Evolutionary conservation across 2,113 vertebrate genomes (phyloP), one percentile per base, ranked within the genome.

Genomic region (Laticauda laticaudata): DNA sequence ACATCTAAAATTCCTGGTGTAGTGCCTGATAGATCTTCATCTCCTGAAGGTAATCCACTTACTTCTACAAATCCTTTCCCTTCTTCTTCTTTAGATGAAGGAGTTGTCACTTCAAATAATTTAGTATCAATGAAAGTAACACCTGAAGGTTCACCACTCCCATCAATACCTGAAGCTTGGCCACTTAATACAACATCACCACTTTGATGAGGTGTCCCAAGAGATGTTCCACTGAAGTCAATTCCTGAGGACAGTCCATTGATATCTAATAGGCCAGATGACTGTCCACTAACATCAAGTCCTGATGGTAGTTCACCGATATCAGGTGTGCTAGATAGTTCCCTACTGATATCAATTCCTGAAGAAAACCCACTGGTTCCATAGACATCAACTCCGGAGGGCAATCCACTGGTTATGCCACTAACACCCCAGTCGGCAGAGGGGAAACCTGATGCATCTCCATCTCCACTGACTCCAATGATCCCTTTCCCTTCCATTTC

Each of bases 11-110:
- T 93, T 87, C 98, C 98, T 57, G 98, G 97, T 15, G 88, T 95
- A 6, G 91, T 95, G 92, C 97, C 97, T 29, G 97, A 98, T 4
- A 94, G n/a, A 59, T 97, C 97, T 92, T 94, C 95, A 55, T 96
- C 95, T 90, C 97, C 97, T 0, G 97, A 98, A 96, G 97, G 95
- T 88, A 98, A 93, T 14, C 98, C 98, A 90, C 98, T 99, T 94
- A 98, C 96, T 91, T 97, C 97, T 94, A 98, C 95, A 4, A 94
- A 94, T 20, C 97, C 97, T 94, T 98, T 97, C 85, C 98, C 97
- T 96, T 99, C 98, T 95, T 98, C 95, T 96, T 94, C 96, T 43
- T 91, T 97, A 92, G 94, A 20, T 4, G 95, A 90, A 0, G 95
- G 92, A 0, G 93, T 90, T 29, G 97, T 97, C 61, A 98, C 97